Percentiles rank a stretch among this genome's conserved stretches.
These are phyloP conservation scores for Anguilla rostrata DNA, from an alignment of 2,113 vertebrate species.

Conservation along the genomic window DNA sequence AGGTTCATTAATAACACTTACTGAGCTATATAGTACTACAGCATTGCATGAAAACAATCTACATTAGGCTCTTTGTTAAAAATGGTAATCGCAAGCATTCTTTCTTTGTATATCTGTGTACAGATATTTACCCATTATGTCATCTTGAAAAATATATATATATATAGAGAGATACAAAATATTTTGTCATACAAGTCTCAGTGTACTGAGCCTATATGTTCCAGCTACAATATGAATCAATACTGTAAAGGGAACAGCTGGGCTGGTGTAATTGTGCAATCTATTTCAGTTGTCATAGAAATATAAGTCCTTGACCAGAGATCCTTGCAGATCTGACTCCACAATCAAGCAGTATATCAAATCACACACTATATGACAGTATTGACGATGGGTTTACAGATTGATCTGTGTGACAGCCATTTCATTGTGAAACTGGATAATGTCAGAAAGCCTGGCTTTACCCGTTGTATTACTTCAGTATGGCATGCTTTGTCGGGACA, in stretches of 20 bases:
- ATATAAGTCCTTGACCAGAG: constrained; percentile 68
- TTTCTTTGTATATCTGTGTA: not conserved
- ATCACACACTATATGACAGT: constrained; percentile 66
- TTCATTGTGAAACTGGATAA: constrained; percentile 21
- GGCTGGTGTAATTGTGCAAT: constrained; percentile 67
- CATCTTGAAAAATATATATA: not conserved
- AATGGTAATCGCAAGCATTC: not conserved
- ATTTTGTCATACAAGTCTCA: constrained; percentile 34
- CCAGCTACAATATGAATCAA: constrained; percentile 58
- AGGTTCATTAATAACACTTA: not conserved
- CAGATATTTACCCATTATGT: not conserved
- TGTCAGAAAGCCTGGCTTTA: not conserved
- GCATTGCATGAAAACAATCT: not conserved
- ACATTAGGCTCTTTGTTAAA: not conserved
- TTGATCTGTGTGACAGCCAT: constrained; percentile 19
- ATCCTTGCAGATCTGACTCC: constrained; percentile 55
- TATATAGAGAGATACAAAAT: not conserved
- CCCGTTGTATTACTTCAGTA: not conserved
- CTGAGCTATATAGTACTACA: not conserved
- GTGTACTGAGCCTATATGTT: constrained; percentile 55
- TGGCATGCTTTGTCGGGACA: not conserved
- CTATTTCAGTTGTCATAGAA: constrained; percentile 71
- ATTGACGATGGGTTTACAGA: constrained; percentile 50
- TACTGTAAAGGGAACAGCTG: constrained; percentile 62
- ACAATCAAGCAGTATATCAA: constrained; percentile 71